phyloP scores from a whole-genome alignment of 1,140 invertebrate species.

The Sarcophaga bullata region DNA sequence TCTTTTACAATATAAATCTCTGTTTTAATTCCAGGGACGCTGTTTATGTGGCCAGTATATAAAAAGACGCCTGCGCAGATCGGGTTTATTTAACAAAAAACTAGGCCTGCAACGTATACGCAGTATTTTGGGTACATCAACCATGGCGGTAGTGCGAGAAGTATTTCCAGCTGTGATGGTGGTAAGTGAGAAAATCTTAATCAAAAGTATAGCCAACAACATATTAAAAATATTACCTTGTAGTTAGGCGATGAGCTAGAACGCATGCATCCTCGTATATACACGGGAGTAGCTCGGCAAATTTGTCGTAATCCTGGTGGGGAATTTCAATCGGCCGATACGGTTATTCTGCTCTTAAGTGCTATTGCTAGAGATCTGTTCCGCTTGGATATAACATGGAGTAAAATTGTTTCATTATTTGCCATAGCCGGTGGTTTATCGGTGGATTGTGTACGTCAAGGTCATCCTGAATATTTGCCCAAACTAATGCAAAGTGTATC shows the following conservation, averaged over 20 bases:
- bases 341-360: conserved; percentile 68
- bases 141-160: conserved; percentile 68
- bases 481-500: conserved; percentile 71
- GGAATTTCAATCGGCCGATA: conserved; percentile 68
- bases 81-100: conserved; percentile 75
- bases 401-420: conserved; percentile 75
- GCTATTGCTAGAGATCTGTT: conserved; percentile 72
- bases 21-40: conserved; percentile 64
- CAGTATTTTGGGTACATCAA: conserved; percentile 69
- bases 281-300: conserved; percentile 71
- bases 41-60: conserved; percentile 75
- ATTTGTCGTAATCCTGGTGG: conserved; percentile 64
- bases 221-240: conserved; percentile 43
- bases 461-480: conserved; percentile 74
- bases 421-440: conserved; percentile 76
- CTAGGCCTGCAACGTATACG: conserved; percentile 75
- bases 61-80: conserved; percentile 72
- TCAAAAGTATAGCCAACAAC: conserved; percentile 39
- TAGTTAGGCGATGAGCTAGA: conserved; percentile 73
- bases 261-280: conserved; percentile 74
- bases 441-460: conserved; percentile 75
- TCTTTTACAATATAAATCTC: neutral
- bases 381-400: conserved; percentile 73
- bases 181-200: conserved; percentile 48
- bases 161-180: conserved; percentile 70